Conservation (phyloP, 2,113 vertebrate genomes). For the Melanocharis versteri region DNA sequence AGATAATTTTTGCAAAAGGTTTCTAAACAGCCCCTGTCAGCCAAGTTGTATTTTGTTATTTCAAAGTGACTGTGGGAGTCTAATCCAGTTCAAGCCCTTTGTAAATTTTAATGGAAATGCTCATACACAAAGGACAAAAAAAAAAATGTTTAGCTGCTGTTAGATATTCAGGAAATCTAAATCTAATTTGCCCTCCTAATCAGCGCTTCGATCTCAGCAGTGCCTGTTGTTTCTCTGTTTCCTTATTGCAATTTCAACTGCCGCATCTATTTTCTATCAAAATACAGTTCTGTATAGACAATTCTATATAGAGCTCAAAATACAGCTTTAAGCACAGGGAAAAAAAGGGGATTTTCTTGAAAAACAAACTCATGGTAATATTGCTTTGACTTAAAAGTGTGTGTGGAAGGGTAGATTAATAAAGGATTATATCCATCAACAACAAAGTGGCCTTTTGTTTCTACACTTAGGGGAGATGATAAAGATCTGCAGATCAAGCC, state of each 20-base stretch:
- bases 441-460: not conserved
- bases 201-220: not conserved
- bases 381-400: not conserved
- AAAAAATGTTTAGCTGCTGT: constrained; percentile 31
- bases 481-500: not conserved
- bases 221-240: constrained; percentile 12
- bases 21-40: constrained; percentile 68
- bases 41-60: constrained; percentile 59
- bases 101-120: constrained; percentile 58
- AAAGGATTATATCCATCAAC: not conserved
- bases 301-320: not conserved
- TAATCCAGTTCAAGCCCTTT: constrained; percentile 62
- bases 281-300: not conserved
- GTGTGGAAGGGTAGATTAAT: not conserved
- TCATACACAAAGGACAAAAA: constrained; percentile 59
- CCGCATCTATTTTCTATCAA: not conserved
- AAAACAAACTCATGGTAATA: not conserved
- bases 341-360: not conserved
- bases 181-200: constrained; percentile 58
- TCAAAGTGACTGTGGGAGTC: constrained; percentile 61
- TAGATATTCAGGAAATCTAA: constrained; percentile 56
- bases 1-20: constrained; percentile 64
- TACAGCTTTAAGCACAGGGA: not conserved
- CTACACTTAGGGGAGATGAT: not conserved
- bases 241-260: not conserved